phyloP scores from a whole-genome alignment of 1,140 invertebrate genomes.

The Tetramorium alpestre region DNA sequence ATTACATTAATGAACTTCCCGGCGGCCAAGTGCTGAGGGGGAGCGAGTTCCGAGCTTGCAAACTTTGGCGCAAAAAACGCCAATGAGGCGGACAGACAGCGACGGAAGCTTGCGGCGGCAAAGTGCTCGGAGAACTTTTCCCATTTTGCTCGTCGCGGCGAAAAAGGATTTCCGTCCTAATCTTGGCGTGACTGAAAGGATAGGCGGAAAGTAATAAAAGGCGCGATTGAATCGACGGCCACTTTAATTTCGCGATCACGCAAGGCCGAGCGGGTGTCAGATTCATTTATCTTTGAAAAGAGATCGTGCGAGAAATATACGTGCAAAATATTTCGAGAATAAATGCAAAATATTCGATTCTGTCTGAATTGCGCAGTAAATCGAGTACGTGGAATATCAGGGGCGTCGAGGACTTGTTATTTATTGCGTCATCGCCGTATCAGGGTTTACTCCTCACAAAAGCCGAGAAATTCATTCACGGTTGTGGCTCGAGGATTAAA shows the following conservation, averaged over 20 bases:
- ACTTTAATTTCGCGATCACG: neutral
- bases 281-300: neutral
- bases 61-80: constrained; percentile 26
- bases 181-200: neutral
- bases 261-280: neutral
- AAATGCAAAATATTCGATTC: neutral
- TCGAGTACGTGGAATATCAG: neutral
- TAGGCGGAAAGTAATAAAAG: neutral
- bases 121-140: constrained; percentile 18
- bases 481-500: constrained; percentile 8
- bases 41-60: neutral
- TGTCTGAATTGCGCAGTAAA: neutral
- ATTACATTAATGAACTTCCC: constrained; percentile 39
- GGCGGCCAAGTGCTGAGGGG: neutral
- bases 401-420: neutral
- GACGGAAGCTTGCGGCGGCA: neutral
- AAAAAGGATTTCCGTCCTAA: constrained; percentile 17
- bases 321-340: neutral
- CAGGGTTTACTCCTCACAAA: neutral
- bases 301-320: neutral
- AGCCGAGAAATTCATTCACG: constrained; percentile 24
- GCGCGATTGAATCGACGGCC: neutral
- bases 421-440: neutral
- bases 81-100: constrained; percentile 7
- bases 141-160: constrained; percentile 6